Percentiles rank a stretch among this genome's conserved stretches.
phyloP scores from a whole-genome alignment of 1,140 invertebrate species.

The Nephotettix cincticeps region DNA sequence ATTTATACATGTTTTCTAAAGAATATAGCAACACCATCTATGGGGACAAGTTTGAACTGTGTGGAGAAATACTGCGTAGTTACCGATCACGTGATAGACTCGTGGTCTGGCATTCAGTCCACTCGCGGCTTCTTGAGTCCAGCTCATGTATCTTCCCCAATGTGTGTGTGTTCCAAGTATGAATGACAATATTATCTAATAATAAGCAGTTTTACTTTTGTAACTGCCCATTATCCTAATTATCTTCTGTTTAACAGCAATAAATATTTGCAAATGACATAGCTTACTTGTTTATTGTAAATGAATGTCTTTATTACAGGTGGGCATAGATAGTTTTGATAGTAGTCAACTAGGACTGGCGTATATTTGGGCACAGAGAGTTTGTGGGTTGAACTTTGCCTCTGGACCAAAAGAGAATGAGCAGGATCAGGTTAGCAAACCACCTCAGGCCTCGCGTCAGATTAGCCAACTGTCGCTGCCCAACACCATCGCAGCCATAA shows the following conservation, averaged over 20 bases:
- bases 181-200: no score
- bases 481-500: slow-evolving; percentile 65
- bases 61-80: no score
- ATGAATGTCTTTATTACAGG: slow-evolving; percentile 28
- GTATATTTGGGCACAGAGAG: slow-evolving; percentile 86
- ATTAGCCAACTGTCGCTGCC: slow-evolving; percentile 63
- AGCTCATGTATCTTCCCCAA: no score
- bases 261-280: slow-evolving; percentile 2
- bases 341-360: slow-evolving; percentile 65
- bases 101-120: no score
- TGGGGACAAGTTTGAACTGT: no score
- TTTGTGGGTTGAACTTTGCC: slow-evolving; percentile 79
- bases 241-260: neutral
- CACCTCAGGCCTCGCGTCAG: slow-evolving; percentile 42
- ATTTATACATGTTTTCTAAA: no score
- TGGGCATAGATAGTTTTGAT: slow-evolving; percentile 32
- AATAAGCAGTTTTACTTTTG: neutral
- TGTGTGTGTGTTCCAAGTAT: no score
- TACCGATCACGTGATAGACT: no score
- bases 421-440: slow-evolving; percentile 41
- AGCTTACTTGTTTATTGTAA: slow-evolving; percentile 4
- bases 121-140: no score
- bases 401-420: neutral
- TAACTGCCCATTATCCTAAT: no score
- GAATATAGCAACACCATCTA: no score